A percentile compares a stretch with the other conserved stretches of the same genome.
These are phyloP conservation scores for Tiliqua scincoides DNA, from an alignment of 2,113 vertebrate species.

Conservation along the genomic window DNA sequence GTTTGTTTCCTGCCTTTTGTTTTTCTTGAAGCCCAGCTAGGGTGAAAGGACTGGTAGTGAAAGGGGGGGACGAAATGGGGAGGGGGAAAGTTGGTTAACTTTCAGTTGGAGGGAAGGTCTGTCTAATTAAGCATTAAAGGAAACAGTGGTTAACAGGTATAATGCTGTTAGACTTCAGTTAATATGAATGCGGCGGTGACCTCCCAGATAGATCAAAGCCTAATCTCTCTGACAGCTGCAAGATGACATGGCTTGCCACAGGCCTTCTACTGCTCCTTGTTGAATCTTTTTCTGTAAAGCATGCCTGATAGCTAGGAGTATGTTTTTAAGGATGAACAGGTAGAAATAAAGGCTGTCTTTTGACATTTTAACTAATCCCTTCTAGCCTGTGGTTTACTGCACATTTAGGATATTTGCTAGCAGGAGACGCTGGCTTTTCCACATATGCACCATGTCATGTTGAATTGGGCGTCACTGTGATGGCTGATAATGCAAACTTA, in stretches of 20 bases:
- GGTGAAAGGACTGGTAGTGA: background rate
- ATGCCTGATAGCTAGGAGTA: constrained; percentile 86
- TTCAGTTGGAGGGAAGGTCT: constrained; percentile 55
- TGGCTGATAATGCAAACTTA: constrained; percentile 75
- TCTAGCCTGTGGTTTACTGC: constrained; percentile 90
- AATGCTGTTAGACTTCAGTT: constrained; percentile 63
- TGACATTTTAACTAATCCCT: constrained; percentile 98
- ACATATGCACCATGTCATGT: constrained; percentile 96
- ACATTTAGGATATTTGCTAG: constrained; percentile 89
- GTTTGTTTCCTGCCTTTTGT: constrained; percentile 54
- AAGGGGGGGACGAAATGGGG: background rate
- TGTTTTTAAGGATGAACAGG: constrained; percentile 96
- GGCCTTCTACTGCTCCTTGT: constrained; percentile 76
- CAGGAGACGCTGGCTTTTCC: constrained; percentile 96
- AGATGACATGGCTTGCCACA: constrained; percentile 86
- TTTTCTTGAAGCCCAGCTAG: constrained; percentile 41
- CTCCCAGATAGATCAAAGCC: constrained; percentile 83
- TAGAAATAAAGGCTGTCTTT: constrained; percentile 88
- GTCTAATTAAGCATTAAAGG: constrained; percentile 71
- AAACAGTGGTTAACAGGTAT: constrained; percentile 74
- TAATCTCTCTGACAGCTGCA: constrained; percentile 93
- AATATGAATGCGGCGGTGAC: constrained; percentile 73
- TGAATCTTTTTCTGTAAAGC: constrained; percentile 82
- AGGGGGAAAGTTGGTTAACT: constrained; percentile 44
- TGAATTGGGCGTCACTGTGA: constrained; percentile 79